Evolutionary conservation across 2,113 vertebrate species (phyloP).

Genomic region (Spea multiplicata): DNA sequence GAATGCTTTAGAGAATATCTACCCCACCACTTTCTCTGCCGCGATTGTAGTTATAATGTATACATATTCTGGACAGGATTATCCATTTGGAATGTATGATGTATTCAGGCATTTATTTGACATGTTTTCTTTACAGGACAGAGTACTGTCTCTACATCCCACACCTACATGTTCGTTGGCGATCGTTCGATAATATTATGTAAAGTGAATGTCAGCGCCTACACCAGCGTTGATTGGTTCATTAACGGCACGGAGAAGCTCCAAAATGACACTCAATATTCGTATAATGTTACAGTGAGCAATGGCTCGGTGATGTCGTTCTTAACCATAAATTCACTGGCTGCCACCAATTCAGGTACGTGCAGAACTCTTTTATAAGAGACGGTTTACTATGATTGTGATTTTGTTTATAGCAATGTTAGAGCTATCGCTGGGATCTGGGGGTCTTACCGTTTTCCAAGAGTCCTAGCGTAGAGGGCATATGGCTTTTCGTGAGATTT

Average conservation of each 20-base stretch:
- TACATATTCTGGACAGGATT: too few species aligned
- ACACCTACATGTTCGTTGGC: background rate
- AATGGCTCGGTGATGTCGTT: background rate
- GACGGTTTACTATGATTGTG: too few species aligned
- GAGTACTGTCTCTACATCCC: background rate
- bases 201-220: background rate
- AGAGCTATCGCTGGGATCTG: too few species aligned
- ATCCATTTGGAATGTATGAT: too few species aligned
- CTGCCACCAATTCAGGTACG: background rate
- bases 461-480: too few species aligned
- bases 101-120: background rate
- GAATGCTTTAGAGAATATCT: too few species aligned
- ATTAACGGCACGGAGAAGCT: background rate
- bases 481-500: too few species aligned
- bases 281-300: background rate
- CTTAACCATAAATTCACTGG: background rate
- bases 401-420: too few species aligned
- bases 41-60: too few species aligned
- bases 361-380: background rate
- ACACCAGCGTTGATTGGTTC: background rate
- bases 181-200: background rate
- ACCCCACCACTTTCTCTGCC: too few species aligned
- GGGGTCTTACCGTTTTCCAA: too few species aligned
- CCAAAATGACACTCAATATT: background rate
- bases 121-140: background rate